Conservation (phyloP, 1,140 invertebrate species). For the Paraescarpia echinospica region DNA sequence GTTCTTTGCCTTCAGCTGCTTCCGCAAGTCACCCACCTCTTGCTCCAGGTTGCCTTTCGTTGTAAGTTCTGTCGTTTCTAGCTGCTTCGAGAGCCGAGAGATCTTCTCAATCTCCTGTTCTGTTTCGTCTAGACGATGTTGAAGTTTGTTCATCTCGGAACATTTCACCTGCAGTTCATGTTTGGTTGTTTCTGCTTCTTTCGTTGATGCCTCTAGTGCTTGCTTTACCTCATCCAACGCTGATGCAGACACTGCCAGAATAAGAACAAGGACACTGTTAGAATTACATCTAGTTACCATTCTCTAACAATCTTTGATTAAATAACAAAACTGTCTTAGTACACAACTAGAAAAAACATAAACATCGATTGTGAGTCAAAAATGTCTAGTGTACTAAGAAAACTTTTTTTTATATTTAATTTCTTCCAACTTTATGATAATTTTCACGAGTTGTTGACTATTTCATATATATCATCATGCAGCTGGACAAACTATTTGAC, state of each 20-base stretch:
- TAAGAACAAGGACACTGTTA: background rate
- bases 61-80: background rate
- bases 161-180: background rate
- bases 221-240: background rate
- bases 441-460: no score
- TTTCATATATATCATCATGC: no score
- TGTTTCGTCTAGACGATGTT: background rate
- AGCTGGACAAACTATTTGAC: no score
- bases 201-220: background rate
- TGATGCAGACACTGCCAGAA: background rate
- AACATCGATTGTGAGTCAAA: no score
- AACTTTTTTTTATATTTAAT: no score
- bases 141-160: background rate
- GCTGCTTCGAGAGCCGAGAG: background rate
- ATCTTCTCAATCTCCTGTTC: background rate
- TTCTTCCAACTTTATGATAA: no score
- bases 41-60: background rate
- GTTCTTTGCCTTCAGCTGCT: constrained; percentile 31
- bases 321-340: no score
- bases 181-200: background rate
- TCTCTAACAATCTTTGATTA: background rate
- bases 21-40: constrained; percentile 10
- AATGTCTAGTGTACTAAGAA: no score
- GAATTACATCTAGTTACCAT: background rate
- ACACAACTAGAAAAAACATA: no score